These are phyloP conservation scores for Tenrec ecaudatus DNA, from an alignment of 2,113 vertebrate species.

Conservation along the genomic window DNA sequence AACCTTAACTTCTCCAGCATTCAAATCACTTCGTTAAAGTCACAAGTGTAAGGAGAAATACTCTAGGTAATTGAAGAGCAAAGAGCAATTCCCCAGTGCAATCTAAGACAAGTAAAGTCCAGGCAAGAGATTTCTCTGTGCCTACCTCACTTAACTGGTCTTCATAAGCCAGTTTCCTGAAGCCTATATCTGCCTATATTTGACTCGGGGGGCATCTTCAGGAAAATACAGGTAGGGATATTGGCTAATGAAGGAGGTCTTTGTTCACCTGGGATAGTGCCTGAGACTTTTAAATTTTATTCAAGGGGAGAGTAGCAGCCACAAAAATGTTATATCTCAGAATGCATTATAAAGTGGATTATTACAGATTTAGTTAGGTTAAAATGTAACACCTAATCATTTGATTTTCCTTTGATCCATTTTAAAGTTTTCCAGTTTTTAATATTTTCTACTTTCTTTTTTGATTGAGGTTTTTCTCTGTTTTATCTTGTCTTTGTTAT, in stretches of 20 bases:
- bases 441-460: too few relatives aligned
- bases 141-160: neutral
- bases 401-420: too few relatives aligned
- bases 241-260: neutral
- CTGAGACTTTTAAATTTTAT: too few relatives aligned
- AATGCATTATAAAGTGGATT: too few relatives aligned
- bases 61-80: neutral
- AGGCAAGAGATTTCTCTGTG: neutral
- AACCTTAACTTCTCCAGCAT: neutral
- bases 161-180: neutral
- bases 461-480: too few relatives aligned
- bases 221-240: neutral
- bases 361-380: too few relatives aligned
- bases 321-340: too few relatives aligned
- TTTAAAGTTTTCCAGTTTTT: too few relatives aligned
- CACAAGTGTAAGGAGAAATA: neutral
- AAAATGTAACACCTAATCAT: too few relatives aligned
- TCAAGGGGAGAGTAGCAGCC: too few relatives aligned
- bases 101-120: neutral
- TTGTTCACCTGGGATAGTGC: neutral
- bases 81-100: neutral
- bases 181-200: neutral
- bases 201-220: neutral
- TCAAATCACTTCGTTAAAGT: neutral
- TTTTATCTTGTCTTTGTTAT: too few relatives aligned